Evolutionary conservation across 64 coral and sea anemone species (phyloP), one percentile per base, ranked within the genome.

Genomic region (Montipora sp.): DNA sequence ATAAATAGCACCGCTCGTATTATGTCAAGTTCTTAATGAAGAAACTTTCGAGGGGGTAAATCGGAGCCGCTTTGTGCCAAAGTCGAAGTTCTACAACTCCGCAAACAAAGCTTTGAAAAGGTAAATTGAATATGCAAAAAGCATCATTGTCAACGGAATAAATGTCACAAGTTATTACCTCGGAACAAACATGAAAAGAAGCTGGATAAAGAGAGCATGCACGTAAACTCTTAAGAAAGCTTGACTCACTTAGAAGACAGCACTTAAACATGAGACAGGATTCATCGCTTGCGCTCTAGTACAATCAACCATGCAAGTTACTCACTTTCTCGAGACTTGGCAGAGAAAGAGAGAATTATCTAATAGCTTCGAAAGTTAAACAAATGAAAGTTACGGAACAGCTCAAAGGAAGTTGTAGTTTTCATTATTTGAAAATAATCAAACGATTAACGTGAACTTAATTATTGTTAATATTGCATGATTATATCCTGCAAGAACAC

Each of bases 11-110:
- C 7, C 65, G 82, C 82, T 48, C n/a, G 61, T 71, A 49, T 71
- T 71, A 47, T 49, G 65, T 18, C n/a, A 65, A 18, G 14, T 8
- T 7, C 7, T 85, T 85, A 70, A 85, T 85, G 46, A 72, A 71
- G 82, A 85, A 85, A 85, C 82, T 47, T 85, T 85, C 46, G 20
- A 71, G 82, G 82, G 82, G 82, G 82, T 85, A 85, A 85, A 85
- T n/a, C 53, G 11, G 65, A 53, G 68, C 70, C 21, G 49, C 63
- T 71, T 50, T 20, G 82, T 16, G 8, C 18, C 20, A 18, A 19
- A 49, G 45, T n/a, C 7, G 82, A 85, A 45, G 66, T 12, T 71
- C 45, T 70, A 16, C 49, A 18, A 11, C 27, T 85, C 46, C 19
- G 82, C 16, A 85, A 85, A 85, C 82, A 85, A 70, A 70, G 70